phyloP scores from a whole-genome alignment of 2,888 invertebrate species.

The Cheilosia impressa region DNA sequence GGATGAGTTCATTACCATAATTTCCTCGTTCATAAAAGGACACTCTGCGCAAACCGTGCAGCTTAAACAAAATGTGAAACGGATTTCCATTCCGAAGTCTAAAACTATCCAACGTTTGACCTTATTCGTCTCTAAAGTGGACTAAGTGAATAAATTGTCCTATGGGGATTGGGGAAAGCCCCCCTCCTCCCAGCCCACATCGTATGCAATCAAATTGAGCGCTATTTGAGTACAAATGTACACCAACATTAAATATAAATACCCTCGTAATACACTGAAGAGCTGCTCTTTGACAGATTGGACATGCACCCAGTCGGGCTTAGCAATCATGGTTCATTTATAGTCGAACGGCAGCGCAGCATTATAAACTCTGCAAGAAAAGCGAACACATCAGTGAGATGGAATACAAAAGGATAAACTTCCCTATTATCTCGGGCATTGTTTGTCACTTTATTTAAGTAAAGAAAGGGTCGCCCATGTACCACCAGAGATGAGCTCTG shows the following conservation, averaged over 20 bases:
- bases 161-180: not conserved
- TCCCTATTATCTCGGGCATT: not conserved
- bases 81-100: slow-evolving; percentile 2
- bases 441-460: not conserved
- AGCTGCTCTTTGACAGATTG: slow-evolving; percentile 48
- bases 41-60: not conserved
- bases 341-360: not conserved
- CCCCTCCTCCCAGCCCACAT: not conserved
- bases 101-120: slow-evolving; percentile 27
- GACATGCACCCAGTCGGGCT: not conserved
- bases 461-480: not conserved
- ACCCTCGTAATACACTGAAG: not conserved
- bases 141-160: slow-evolving; percentile 45
- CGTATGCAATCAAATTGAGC: slow-evolving; percentile 56
- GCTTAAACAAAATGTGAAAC: slow-evolving; percentile 9
- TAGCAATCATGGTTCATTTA: not conserved
- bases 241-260: slow-evolving; percentile 5
- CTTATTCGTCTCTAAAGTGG: slow-evolving; percentile 34
- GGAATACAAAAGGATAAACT: not conserved
- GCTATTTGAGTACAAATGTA: slow-evolving; percentile 59
- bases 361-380: not conserved
- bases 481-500: not conserved
- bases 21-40: slow-evolving; percentile 33
- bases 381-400: not conserved
- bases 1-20: slow-evolving; percentile 61